Conservation (phyloP, 2,797 vertebrate genomes). For the Danio tinwini region DNA sequence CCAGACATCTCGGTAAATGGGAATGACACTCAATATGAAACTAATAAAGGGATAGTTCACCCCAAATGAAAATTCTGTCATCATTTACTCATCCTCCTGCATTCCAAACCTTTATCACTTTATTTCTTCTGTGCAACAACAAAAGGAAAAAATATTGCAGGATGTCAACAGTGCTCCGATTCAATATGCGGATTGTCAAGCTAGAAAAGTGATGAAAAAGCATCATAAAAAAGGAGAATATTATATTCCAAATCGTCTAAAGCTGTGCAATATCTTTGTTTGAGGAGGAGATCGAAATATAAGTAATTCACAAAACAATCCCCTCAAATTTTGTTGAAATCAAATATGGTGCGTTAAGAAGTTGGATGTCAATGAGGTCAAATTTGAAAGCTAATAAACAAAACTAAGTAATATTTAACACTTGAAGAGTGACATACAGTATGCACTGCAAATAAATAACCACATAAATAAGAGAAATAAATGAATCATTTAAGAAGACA, state of each 20-base stretch:
- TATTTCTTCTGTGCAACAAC: slow-evolving; percentile 10
- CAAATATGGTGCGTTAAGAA: background rate
- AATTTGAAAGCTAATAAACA: background rate
- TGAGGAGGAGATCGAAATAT: background rate
- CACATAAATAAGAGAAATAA: too few relatives aligned
- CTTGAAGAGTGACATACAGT: too few relatives aligned
- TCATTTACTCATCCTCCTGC: background rate
- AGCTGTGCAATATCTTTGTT: background rate
- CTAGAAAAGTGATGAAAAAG: background rate
- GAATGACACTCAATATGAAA: slow-evolving; percentile 15
- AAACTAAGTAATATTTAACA: background rate
- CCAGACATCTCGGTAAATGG: background rate
- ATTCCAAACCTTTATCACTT: slow-evolving; percentile 6
- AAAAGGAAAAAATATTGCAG: slow-evolving; percentile 11
- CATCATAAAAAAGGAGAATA: background rate
- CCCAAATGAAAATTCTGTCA: slow-evolving; percentile 32
- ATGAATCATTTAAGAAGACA: too few relatives aligned
- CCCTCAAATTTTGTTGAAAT: background rate
- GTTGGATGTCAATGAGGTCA: background rate
- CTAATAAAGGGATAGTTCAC: slow-evolving; percentile 15
- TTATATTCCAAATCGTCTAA: background rate
- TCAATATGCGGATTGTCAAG: background rate
- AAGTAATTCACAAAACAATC: background rate
- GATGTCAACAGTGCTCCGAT: background rate
- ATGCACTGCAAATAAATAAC: too few relatives aligned